phyloP scores from a whole-genome alignment of 2,888 invertebrate genomes.

The Gymnoscelis rufifasciata region DNA sequence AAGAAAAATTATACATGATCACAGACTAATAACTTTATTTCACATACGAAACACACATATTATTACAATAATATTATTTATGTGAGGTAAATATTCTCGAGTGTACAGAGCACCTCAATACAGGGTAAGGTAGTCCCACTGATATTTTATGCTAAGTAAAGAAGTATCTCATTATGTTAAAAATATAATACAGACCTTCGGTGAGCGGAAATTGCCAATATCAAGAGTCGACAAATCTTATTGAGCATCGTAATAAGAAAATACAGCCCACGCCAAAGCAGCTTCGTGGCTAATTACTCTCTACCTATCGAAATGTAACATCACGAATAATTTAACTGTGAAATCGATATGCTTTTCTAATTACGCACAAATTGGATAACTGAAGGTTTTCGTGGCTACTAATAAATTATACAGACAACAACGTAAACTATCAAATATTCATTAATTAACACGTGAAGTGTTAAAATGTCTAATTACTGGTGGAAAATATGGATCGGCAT shows the following conservation, averaged over 20 bases:
- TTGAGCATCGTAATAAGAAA: slow-evolving; percentile 28
- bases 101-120: too few species aligned
- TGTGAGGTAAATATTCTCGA: too few species aligned
- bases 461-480: too few species aligned
- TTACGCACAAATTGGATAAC: neutral
- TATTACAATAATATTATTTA: too few species aligned
- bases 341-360: slow-evolving; percentile 24
- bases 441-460: too few species aligned
- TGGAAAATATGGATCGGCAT: too few species aligned
- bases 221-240: slow-evolving; percentile 11
- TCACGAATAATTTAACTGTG: slow-evolving; percentile 33
- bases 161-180: neutral
- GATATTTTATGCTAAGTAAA: neutral
- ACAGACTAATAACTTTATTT: too few species aligned
- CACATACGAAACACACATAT: too few species aligned
- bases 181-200: neutral
- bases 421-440: too few species aligned
- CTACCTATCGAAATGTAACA: slow-evolving; percentile 35
- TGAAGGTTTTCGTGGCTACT: neutral
- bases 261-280: slow-evolving; percentile 29
- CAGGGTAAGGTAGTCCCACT: neutral
- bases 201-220: slow-evolving; percentile 6
- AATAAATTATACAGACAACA: neutral
- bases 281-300: slow-evolving; percentile 39
- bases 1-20: too few species aligned